Conservation (phyloP, 1,140 invertebrate genomes). For the Drosophila pseudoobscura region DNA sequence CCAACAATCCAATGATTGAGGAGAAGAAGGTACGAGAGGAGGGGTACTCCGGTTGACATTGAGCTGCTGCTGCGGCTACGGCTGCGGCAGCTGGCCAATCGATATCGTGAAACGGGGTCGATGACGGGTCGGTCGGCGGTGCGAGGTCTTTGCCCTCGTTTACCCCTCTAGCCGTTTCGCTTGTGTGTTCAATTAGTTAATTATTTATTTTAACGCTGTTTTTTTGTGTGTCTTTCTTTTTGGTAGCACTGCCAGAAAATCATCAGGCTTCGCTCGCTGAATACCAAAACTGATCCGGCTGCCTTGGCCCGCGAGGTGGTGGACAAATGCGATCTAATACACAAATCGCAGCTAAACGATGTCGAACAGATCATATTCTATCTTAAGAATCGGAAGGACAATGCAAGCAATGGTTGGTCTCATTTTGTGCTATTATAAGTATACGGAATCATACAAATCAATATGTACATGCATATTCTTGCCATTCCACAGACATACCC, state of each 20-base stretch:
- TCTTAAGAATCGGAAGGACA: constrained; percentile 91
- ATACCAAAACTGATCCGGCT: constrained; percentile 91
- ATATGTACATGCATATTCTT: background rate
- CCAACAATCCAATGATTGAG: constrained; percentile 92
- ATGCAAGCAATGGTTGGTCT: constrained; percentile 73
- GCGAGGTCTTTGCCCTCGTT: constrained; percentile 43
- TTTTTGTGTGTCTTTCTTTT: background rate
- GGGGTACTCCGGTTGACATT: constrained; percentile 32
- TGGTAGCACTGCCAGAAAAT: constrained; percentile 90
- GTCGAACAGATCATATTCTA: constrained; percentile 97
- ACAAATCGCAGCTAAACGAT: constrained; percentile 91
- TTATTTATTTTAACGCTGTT: no score
- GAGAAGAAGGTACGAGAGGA: constrained; percentile 89
- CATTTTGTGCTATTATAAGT: no score
- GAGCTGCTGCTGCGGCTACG: constrained; percentile 8
- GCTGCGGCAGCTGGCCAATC: constrained; percentile 18
- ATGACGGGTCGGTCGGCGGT: constrained; percentile 32
- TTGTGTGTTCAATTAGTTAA: constrained; percentile 18
- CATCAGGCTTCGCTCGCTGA: constrained; percentile 93
- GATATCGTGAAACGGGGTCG: constrained; percentile 50
- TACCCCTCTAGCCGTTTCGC: constrained; percentile 26
- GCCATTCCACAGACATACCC: constrained; percentile 52
- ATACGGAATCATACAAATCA: no score
- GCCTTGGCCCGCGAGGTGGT: constrained; percentile 93
- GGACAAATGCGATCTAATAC: constrained; percentile 94